Conservation (phyloP, 1,140 invertebrate species). For the Olivierus martensii region DNA sequence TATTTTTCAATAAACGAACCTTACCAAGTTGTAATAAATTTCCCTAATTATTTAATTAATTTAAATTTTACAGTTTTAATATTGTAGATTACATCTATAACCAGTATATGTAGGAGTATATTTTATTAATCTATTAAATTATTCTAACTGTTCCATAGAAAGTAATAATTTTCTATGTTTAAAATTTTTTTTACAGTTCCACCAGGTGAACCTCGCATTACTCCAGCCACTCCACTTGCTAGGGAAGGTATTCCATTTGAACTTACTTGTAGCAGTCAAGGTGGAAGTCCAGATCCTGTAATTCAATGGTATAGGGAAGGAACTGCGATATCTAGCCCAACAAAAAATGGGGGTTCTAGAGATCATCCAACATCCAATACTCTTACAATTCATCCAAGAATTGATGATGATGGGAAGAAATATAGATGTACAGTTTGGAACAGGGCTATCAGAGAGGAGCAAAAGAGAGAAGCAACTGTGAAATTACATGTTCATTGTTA, state of each 20-base stretch:
- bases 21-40: too few species aligned
- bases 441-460: slow-evolving; percentile 61
- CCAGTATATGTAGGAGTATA: too few species aligned
- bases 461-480: slow-evolving; percentile 58
- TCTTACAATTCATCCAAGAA: slow-evolving; percentile 54
- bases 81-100: too few species aligned
- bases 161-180: neutral
- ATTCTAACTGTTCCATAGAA: too few species aligned
- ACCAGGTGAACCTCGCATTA: slow-evolving; percentile 60
- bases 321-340: slow-evolving; percentile 48
- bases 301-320: slow-evolving; percentile 42
- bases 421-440: slow-evolving; percentile 77
- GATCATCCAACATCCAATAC: slow-evolving; percentile 55
- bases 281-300: slow-evolving; percentile 74
- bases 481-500: slow-evolving; percentile 78
- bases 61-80: too few species aligned
- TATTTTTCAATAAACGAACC: too few species aligned
- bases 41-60: too few species aligned
- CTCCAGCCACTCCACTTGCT: slow-evolving; percentile 50
- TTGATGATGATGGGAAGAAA: slow-evolving; percentile 65
- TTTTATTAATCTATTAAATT: too few species aligned
- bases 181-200: slow-evolving; percentile 35
- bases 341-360: slow-evolving; percentile 48
- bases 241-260: slow-evolving; percentile 54
- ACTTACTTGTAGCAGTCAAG: slow-evolving; percentile 62